Evolutionary conservation across 2,888 invertebrate genomes (phyloP).

Genomic region (Ptilodon capucinus): DNA sequence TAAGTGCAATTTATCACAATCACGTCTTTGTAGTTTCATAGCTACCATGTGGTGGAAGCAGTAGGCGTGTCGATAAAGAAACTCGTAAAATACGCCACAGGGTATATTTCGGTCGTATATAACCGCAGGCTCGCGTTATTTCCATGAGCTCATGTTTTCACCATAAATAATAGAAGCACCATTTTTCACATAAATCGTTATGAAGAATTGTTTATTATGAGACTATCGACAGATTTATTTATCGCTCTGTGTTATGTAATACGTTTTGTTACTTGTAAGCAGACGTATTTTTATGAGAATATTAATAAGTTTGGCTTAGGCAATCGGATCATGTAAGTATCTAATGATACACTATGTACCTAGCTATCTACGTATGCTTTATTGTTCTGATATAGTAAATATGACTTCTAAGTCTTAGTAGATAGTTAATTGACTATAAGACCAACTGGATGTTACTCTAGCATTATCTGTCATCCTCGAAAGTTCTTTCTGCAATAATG

Average conservation of each 20-base stretch:
- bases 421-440: too few relatives aligned
- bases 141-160: constrained; percentile 42
- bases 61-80: constrained; percentile 49
- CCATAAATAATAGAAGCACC: constrained; percentile 34
- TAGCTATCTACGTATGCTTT: too few relatives aligned
- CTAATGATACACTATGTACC: too few relatives aligned
- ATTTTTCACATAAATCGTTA: constrained; percentile 36
- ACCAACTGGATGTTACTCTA: too few relatives aligned
- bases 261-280: constrained; percentile 27
- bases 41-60: constrained; percentile 40
- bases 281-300: constrained; percentile 49
- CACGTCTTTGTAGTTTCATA: constrained; percentile 35
- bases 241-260: constrained; percentile 29
- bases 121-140: constrained; percentile 44
- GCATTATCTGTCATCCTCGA: too few relatives aligned
- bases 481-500: too few relatives aligned
- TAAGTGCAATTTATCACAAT: constrained; percentile 10
- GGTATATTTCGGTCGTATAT: constrained; percentile 39
- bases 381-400: too few relatives aligned
- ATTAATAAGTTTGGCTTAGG: constrained; percentile 41
- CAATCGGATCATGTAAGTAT: constrained; percentile 49
- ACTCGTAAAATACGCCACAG: constrained; percentile 42
- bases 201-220: constrained; percentile 44
- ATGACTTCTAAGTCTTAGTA: too few relatives aligned
- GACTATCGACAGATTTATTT: constrained; percentile 32